Base-by-base conservation (phyloP, 1,140 invertebrate genomes). In the Trichoplusia ni region DNA sequence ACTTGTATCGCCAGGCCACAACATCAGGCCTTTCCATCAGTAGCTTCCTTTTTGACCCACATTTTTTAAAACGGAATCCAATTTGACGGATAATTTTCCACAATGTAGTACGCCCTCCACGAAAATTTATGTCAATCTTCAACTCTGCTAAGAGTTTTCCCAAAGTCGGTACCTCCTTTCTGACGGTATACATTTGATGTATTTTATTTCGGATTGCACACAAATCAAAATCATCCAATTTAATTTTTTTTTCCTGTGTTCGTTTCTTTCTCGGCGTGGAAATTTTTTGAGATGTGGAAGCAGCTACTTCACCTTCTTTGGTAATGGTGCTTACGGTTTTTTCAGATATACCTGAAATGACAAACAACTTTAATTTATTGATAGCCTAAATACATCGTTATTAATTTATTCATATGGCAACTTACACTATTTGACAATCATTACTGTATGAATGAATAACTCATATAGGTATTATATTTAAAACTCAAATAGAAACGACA, bases 21-120 rank as follows among this genome's bases (percentile, higher is more conserved):
- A 61, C 49, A 5, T 13, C 58, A 38, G n/a, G n/a, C 46, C 58
- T 38, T 47, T 67, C 64, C 46, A 69, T 69, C 7, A 67, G 38
- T 37, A 62, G 9, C 42, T 73, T 73, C 18, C 49, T 47, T 67
- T 31, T 73, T n/a, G 67, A 64, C 64, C 62, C 31, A 47, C 61
- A 73, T 53, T 54, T 40, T 51, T 51, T 51, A 53, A 51, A 62
- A 47, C 27, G 64, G 67, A 73, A 91, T 90, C 78, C 82, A 87
- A 64, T 90, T 89, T 53, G 87, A 83, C 25, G 47, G 65, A 74
- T 64, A 68, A 66, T 61, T 77, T 62, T 33, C 25, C 40, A 21
- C 27, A 60, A 46, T n/a, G 40, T 60, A 11, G 27, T 46, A 18
- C 21, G 21, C 31, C 40, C 19, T 60, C 56, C 37, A 27, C 42